Conservation (phyloP, 2,797 vertebrate species). For the Malacoctenus gilli region DNA sequence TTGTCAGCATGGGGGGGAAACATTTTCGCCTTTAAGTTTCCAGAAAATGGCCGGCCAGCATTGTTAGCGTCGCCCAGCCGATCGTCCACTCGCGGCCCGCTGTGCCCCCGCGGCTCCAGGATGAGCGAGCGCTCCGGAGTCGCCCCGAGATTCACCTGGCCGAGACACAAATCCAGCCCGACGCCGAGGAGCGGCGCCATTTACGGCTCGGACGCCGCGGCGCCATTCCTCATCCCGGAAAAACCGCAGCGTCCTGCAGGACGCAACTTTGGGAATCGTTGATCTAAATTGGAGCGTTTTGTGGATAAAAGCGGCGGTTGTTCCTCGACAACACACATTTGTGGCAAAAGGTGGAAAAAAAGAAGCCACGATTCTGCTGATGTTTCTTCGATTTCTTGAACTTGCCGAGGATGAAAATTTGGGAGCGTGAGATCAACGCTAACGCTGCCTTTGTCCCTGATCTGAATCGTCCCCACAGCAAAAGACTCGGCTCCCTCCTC, state of each 20-base stretch:
- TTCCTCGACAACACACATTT: slow-evolving; percentile 10
- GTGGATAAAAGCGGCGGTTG: slow-evolving; percentile 12
- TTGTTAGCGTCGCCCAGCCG: slow-evolving; percentile 72
- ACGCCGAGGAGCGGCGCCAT: too few species aligned
- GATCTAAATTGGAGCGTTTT: slow-evolving; percentile 8
- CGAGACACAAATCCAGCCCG: slow-evolving; percentile 19
- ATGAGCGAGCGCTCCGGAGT: slow-evolving; percentile 47
- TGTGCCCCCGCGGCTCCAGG: slow-evolving; percentile 58
- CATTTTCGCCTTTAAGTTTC: slow-evolving; percentile 69
- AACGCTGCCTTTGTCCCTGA: background rate
- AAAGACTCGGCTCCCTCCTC: too few species aligned
- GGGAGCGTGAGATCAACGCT: background rate
- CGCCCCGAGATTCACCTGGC: slow-evolving; percentile 54
- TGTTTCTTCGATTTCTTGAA: background rate
- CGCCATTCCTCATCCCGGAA: background rate
- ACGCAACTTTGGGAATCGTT: too few species aligned
- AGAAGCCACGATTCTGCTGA: background rate
- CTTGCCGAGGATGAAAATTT: background rate
- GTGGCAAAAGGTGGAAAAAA: background rate
- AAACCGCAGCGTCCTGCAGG: background rate
- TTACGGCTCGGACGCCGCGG: too few species aligned
- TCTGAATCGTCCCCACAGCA: too few species aligned
- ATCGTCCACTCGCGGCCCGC: slow-evolving; percentile 61
- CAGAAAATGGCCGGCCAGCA: slow-evolving; percentile 61
- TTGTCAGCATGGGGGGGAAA: slow-evolving; percentile 77